phyloP scores from a whole-genome alignment of 2,113 vertebrate species.

The Campylorhamphus procurvoides region DNA sequence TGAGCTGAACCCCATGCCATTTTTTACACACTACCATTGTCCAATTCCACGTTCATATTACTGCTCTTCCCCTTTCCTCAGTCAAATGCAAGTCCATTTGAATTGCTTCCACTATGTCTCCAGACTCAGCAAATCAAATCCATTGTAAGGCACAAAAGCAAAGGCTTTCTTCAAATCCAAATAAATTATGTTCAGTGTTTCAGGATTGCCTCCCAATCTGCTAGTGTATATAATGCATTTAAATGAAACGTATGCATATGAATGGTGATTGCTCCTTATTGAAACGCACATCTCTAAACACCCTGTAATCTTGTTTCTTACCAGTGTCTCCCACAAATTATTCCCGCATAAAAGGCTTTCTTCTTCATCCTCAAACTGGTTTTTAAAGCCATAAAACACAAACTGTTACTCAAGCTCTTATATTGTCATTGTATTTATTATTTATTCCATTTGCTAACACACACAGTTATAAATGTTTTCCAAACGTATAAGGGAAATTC shows the following conservation, averaged over 20 bases:
- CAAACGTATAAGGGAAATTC: not conserved
- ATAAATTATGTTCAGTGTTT: constrained; percentile 59
- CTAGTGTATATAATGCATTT: constrained; percentile 65
- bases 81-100: constrained; percentile 10
- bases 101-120: constrained; percentile 24
- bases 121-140: constrained; percentile 61
- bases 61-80: not conserved
- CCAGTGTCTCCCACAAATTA: constrained; percentile 61
- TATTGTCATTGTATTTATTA: constrained; percentile 25
- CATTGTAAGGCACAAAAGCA: constrained; percentile 63
- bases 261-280: constrained; percentile 71
- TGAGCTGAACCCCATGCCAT: not conserved
- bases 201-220: constrained; percentile 67
- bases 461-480: constrained; percentile 10
- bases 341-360: constrained; percentile 60
- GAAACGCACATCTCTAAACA: constrained; percentile 54
- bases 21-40: not conserved
- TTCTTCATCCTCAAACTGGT: constrained; percentile 9
- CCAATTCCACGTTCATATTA: not conserved
- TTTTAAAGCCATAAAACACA: constrained; percentile 43
- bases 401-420: not conserved
- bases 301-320: constrained; percentile 68
- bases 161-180: constrained; percentile 65
- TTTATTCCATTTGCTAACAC: not conserved
- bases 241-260: constrained; percentile 72